Base-by-base conservation (phyloP, 2,797 vertebrate species). In the Pogonophryne albipinna region DNA sequence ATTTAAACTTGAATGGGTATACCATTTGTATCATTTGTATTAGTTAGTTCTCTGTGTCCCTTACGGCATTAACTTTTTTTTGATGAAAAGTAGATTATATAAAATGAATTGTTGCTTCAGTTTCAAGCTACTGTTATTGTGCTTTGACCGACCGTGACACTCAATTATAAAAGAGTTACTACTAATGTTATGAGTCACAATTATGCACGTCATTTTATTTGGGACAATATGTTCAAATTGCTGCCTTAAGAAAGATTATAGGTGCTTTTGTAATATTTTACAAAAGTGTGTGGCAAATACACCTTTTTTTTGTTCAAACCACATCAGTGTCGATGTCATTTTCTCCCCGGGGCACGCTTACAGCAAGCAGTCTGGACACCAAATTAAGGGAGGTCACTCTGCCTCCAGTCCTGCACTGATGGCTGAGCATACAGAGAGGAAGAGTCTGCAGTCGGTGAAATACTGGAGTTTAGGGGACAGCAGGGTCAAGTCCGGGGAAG, bases 271-370 rank as follows among this genome's bases (percentile, higher is more conserved):
- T 19, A 56, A 56, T 17, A 19, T 46, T 41, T 53, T 49, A 14
- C 6, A 46, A 19, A 14, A 16, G 1, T 27, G 0, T 16, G 20
- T 31, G 6, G 27, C 5, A 44, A 34, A 27, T 27, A 15, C 20
- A 50, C 17, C 20, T 47, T 16, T 47, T 38, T 38, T 47, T 65
- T 15, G 41, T 34, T 12, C 19, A 46, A 13, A 19, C n/a, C n/a
- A 58, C 52, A 44, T 12, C 10, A 53, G 47, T 63, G 49, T 10
- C 19, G 50, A 4, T 60, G 71, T 78, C 42, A 71, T 58, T 67
- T 76, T 79, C 68, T 76, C 46, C 68, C 46, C 73, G 50, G 76
- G 63, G 61, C 70, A 84, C 82, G 68, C 70, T 71, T 80, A 72
- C 65, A 75, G 59, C 66, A 27, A 66, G 65, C 14, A 52, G 72